Percentiles rank a stretch among this genome's conserved stretches.
Evolutionary conservation across 1,140 invertebrate genomes (phyloP).

Genomic region (Capitella teleta): DNA sequence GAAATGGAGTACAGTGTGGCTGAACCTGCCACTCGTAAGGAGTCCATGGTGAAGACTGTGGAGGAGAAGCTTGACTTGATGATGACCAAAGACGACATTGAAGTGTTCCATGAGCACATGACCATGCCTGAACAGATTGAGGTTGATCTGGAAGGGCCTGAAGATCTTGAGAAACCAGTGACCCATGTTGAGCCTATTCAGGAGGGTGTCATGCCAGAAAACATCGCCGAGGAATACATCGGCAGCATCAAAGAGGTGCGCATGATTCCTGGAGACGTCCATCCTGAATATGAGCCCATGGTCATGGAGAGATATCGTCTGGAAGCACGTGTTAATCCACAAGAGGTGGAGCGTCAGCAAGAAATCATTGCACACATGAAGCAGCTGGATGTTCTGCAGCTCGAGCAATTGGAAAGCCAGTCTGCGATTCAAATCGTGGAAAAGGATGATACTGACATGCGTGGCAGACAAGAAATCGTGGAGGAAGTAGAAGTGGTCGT

Average conservation of each 20-base stretch:
- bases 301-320: slow-evolving; percentile 9
- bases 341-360: not conserved
- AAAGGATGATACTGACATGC: too few relatives aligned
- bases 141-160: not conserved
- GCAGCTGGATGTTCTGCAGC: slow-evolving; percentile 1
- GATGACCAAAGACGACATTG: slow-evolving; percentile 5
- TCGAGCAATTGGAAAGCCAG: too few relatives aligned
- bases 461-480: too few relatives aligned
- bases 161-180: slow-evolving; percentile 10
- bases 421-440: too few relatives aligned
- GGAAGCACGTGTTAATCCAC: slow-evolving; percentile 1
- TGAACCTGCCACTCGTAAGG: not conserved
- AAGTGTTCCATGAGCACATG: slow-evolving; percentile 4
- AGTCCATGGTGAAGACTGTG: slow-evolving; percentile 4
- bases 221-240: slow-evolving; percentile 9
- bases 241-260: slow-evolving; percentile 11
- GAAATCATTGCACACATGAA: not conserved
- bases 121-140: slow-evolving; percentile 9
- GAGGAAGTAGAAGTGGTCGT: not conserved
- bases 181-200: slow-evolving; percentile 3
- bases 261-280: slow-evolving; percentile 7
- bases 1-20: slow-evolving; percentile 1
- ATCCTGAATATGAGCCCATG: slow-evolving; percentile 5
- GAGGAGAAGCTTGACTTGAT: slow-evolving; percentile 7
- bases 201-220: slow-evolving; percentile 2